These are phyloP conservation scores for Catagonus wagneri DNA, from an alignment of 2,113 vertebrate genomes.

Conservation along the genomic window DNA sequence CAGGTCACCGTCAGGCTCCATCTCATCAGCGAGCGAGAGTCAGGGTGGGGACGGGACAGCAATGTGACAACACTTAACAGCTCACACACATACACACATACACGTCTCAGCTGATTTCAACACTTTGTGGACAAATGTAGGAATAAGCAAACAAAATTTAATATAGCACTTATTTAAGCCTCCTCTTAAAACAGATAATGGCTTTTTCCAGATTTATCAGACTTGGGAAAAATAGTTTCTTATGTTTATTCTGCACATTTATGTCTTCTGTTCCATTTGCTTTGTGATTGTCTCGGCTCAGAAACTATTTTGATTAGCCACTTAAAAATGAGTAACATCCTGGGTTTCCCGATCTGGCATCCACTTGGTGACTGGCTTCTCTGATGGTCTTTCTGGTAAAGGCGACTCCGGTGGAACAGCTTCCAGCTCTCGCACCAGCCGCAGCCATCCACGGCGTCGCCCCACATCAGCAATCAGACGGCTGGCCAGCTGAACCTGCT, in stretches of 20 bases:
- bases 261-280: background rate
- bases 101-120: background rate
- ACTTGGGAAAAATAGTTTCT: background rate
- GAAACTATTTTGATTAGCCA: background rate
- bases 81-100: background rate
- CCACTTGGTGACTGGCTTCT: slow-evolving; percentile 31
- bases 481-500: slow-evolving; percentile 96
- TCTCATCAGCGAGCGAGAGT: no score
- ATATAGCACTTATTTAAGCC: background rate
- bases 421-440: slow-evolving; percentile 95
- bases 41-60: background rate
- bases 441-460: slow-evolving; percentile 90
- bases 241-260: background rate
- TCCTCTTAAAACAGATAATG: background rate
- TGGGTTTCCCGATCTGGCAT: background rate
- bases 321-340: background rate
- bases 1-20: no score
- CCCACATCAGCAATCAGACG: slow-evolving; percentile 96
- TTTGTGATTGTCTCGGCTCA: background rate
- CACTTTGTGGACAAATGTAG: background rate
- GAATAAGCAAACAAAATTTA: background rate
- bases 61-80: no score
- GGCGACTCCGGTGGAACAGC: slow-evolving; percentile 94
- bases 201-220: background rate
- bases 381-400: slow-evolving; percentile 61